Evolutionary conservation across 2,797 vertebrate genomes (phyloP).

Genomic region (Paedocypris micromegethes): DNA sequence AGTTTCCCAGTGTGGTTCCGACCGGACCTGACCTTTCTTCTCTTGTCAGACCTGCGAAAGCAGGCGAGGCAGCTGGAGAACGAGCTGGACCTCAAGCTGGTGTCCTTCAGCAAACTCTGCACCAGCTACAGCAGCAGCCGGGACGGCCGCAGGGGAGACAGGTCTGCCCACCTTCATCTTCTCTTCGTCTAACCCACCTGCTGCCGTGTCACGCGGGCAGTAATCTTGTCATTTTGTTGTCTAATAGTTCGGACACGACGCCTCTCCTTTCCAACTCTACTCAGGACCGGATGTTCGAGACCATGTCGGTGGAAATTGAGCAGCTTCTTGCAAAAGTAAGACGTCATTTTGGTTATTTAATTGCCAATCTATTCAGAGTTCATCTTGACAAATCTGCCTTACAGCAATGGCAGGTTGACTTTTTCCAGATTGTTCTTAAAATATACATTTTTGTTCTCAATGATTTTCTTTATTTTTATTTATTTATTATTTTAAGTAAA

Average conservation of each 20-base stretch:
- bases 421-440: too few relatives aligned
- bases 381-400: too few relatives aligned
- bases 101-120: conserved; percentile 98
- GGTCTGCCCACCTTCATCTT: conserved; percentile 59
- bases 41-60: conserved; percentile 83
- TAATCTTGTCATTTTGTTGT: not conserved
- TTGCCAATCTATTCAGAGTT: too few relatives aligned
- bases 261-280: conserved; percentile 93
- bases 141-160: conserved; percentile 85
- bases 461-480: too few relatives aligned
- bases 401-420: too few relatives aligned
- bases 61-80: conserved; percentile 96
- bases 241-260: conserved; percentile 89
- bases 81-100: conserved; percentile 93
- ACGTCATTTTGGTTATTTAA: not conserved
- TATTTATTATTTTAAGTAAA: too few relatives aligned
- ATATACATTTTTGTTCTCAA: too few relatives aligned
- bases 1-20: too few relatives aligned
- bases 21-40: not conserved
- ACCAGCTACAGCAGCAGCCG: conserved; percentile 86
- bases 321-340: conserved; percentile 91
- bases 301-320: conserved; percentile 97
- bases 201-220: too few relatives aligned
- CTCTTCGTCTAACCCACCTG: too few relatives aligned
- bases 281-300: conserved; percentile 98